Base-by-base conservation (phyloP, 35 echinoderm and acorn worm species). In the Diadema setosum region DNA sequence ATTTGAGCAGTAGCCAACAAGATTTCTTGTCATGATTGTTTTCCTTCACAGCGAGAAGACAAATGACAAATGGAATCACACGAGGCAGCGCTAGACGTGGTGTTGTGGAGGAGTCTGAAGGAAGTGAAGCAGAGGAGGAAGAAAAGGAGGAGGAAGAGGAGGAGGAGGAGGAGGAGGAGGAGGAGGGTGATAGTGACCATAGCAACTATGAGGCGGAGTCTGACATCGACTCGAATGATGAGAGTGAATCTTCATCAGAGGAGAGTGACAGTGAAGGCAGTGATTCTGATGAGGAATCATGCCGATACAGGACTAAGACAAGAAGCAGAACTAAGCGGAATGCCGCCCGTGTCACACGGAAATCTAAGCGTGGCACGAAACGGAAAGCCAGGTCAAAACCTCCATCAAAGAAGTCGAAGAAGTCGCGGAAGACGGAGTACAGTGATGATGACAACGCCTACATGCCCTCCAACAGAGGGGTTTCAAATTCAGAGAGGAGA, bases 191-290 rank as follows among this genome's bases (percentile, higher is more conserved):
- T 17, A 86, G 83, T 86, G 83, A 90, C 5, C 73, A 78, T 17
- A 78, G 73, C 37, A 78, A 78, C 40, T 78, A 78, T 16, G 73
- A 78, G 44, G 73, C 73, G 0, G 73, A 32, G 35, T n/a, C 73
- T 4, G 73, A 42, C 21, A 7, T 78, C 58, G 84, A 81, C 80
- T 90, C 88, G 45, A 73, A 90, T 1, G 58, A 83, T 31, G 60
- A 70, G 44, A 41, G 35, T 4, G 73, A 78, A 78, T 78, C 73
- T 20, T 78, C 73, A n/a, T 52, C 48, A 14, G 17, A 45, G 39
- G 81, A 80, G 37, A 94, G 82, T 45, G 84, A 87, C 37, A 86
- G 81, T 18, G 90, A 92, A 24, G 81, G 75, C 65, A 78, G 81
- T 31, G 85, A 78, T 58, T 92, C 90, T 5, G 90, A 92, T 3